phyloP scores from a whole-genome alignment of 2,888 invertebrate genomes.

The Dexiosoma caninum region DNA sequence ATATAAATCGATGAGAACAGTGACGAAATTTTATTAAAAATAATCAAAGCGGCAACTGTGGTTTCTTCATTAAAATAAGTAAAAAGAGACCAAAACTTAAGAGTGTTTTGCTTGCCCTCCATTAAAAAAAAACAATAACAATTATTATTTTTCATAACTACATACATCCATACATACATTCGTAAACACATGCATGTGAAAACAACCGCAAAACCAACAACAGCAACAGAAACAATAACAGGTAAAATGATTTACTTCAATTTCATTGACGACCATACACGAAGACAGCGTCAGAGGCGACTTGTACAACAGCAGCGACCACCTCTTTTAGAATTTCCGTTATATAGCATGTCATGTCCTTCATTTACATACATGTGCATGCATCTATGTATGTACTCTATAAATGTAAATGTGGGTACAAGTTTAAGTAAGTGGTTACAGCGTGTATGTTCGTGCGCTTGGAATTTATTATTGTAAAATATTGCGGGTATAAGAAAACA shows the following conservation, averaged over 20 bases:
- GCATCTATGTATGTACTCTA: not conserved
- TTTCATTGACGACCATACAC: constrained; percentile 56
- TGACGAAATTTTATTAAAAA: too few species aligned
- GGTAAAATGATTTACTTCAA: constrained; percentile 18
- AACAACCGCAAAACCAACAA: not conserved
- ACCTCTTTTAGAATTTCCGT: constrained; percentile 72
- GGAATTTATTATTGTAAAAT: constrained; percentile 41
- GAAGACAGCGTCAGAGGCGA: constrained; percentile 15
- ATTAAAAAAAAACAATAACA: not conserved
- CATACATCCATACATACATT: not conserved
- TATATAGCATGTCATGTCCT: constrained; percentile 72
- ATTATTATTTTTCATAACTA: constrained; percentile 44
- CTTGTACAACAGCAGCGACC: constrained; percentile 44
- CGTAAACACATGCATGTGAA: not conserved
- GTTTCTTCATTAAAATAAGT: not conserved
- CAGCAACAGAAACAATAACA: not conserved
- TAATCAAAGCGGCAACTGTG: too few species aligned
- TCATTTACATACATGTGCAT: constrained; percentile 66
- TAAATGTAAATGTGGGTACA: too few species aligned
- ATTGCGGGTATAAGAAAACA: constrained; percentile 38
- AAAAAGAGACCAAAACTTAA: not conserved
- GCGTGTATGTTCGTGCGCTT: not conserved
- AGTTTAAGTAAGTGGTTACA: too few species aligned
- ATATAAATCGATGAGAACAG: too few species aligned
- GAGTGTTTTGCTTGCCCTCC: not conserved